Percentiles rank a stretch among this genome's conserved stretches.
phyloP scores from a whole-genome alignment of 2,113 vertebrate genomes.

The Phylloscopus trochiloides region DNA sequence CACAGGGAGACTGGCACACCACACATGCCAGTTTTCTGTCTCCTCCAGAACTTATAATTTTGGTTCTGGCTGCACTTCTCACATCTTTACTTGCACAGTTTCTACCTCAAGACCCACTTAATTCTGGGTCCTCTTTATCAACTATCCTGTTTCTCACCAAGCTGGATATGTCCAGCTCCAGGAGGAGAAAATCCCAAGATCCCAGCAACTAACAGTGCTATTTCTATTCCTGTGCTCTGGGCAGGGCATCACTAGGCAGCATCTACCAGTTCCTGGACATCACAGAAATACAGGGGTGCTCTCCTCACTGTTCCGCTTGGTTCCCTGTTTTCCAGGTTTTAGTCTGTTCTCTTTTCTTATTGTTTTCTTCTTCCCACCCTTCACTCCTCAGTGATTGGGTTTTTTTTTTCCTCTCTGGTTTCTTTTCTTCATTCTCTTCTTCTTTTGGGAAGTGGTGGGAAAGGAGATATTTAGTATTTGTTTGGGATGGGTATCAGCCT shows the following conservation, averaged over 20 bases:
- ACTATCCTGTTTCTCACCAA: background rate
- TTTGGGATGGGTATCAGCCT: background rate
- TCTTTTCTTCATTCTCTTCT: background rate
- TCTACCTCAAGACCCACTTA: background rate
- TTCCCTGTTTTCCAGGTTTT: background rate
- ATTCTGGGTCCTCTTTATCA: background rate
- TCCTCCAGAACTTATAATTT: background rate
- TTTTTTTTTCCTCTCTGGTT: background rate
- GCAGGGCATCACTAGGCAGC: background rate
- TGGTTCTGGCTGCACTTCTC: background rate
- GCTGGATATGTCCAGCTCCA: background rate
- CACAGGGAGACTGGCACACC: background rate
- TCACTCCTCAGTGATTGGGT: rapidly evolving
- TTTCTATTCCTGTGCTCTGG: background rate
- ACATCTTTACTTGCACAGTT: background rate
- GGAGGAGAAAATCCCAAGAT: background rate
- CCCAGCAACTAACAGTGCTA: background rate
- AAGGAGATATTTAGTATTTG: background rate
- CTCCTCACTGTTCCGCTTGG: background rate
- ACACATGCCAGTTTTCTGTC: background rate
- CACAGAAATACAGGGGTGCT: background rate
- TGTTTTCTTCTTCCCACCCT: background rate
- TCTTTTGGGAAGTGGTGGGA: background rate
- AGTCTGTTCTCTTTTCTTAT: background rate
- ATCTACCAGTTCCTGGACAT: background rate